Evolutionary conservation across 2,113 vertebrate species (phyloP).

Genomic region (Brachionichthys hirsutus): DNA sequence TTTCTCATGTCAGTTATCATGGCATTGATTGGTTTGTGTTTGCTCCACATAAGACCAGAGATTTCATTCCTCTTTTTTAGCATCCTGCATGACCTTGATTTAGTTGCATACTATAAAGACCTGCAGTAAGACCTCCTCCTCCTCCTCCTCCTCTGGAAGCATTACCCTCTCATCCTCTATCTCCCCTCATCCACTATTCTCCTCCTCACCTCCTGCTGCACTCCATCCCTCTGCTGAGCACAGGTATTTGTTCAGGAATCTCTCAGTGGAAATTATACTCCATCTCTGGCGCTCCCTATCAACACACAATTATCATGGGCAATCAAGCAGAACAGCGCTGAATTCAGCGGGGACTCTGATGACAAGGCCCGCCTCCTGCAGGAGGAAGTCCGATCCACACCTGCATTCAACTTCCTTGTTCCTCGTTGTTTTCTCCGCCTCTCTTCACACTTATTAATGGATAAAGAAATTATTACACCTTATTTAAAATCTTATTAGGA

Average conservation of each 20-base stretch:
- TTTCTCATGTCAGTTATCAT: no score
- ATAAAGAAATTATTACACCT: conserved; percentile 41
- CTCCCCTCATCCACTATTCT: conserved; percentile 70
- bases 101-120: conserved; percentile 6
- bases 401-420: conserved; percentile 75
- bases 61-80: not conserved
- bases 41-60: not conserved
- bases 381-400: conserved; percentile 86
- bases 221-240: conserved; percentile 68
- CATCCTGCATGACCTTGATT: not conserved
- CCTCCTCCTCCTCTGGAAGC: conserved; percentile 38
- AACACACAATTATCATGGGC: conserved; percentile 99
- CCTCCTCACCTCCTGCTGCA: conserved; percentile 63
- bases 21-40: not conserved
- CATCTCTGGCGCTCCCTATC: conserved; percentile 97
- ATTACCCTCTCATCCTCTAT: conserved; percentile 61
- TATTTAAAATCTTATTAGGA: conserved; percentile 48
- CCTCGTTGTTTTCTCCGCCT: conserved; percentile 2
- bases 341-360: conserved; percentile 99
- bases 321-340: conserved; percentile 99
- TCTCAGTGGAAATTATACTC: conserved; percentile 98
- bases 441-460: conserved; percentile 13
- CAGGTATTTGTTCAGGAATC: conserved; percentile 96
- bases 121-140: conserved; percentile 16
- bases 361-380: conserved; percentile 87